These are phyloP conservation scores for Bibio marci DNA, from an alignment of 2,888 invertebrate species.

Conservation along the genomic window DNA sequence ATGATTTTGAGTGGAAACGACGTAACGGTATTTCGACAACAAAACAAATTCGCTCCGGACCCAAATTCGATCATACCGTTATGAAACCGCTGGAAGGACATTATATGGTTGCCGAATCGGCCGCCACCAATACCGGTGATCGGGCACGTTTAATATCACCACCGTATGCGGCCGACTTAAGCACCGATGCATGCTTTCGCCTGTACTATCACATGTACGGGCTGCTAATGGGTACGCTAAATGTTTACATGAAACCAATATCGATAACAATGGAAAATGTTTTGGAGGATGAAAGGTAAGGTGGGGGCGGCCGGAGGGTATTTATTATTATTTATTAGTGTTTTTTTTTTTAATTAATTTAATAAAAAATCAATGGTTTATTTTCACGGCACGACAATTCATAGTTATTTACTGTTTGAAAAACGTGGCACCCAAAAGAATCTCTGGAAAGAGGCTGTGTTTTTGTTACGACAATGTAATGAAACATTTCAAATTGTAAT, in stretches of 20 bases:
- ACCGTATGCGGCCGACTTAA: slow-evolving; percentile 34
- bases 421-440: slow-evolving; percentile 51
- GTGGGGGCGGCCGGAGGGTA: too few species aligned
- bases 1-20: slow-evolving; percentile 60
- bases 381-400: neutral
- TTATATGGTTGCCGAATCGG: slow-evolving; percentile 71
- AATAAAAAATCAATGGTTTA: neutral
- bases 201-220: slow-evolving; percentile 75
- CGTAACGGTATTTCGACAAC: slow-evolving; percentile 31
- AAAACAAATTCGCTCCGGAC: slow-evolving; percentile 38
- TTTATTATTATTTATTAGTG: neutral
- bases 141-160: slow-evolving; percentile 60
- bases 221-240: slow-evolving; percentile 35
- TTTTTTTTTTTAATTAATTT: neutral
- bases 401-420: slow-evolving; percentile 36
- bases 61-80: slow-evolving; percentile 57
- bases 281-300: slow-evolving; percentile 11
- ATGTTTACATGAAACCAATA: slow-evolving; percentile 32
- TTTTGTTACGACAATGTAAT: slow-evolving; percentile 28
- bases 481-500: slow-evolving; percentile 49
- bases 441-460: slow-evolving; percentile 41
- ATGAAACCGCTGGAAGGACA: slow-evolving; percentile 42
- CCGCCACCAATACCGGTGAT: slow-evolving; percentile 41
- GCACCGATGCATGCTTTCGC: slow-evolving; percentile 36
- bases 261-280: slow-evolving; percentile 14